Evolutionary conservation across 1,140 invertebrate species (phyloP).

Genomic region (Lepidurus apus): DNA sequence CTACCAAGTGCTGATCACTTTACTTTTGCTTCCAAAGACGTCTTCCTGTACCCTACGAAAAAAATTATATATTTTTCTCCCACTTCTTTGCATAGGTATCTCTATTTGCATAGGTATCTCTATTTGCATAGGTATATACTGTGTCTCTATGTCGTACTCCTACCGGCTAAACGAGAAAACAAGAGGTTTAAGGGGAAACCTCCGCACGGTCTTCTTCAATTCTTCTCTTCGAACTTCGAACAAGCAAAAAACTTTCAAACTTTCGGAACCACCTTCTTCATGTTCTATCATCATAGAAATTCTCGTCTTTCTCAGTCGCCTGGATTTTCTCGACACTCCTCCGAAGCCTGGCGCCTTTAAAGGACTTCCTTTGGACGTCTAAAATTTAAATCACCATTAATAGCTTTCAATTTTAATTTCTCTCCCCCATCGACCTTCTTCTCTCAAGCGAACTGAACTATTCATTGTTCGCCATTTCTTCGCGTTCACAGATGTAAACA

Average conservation of each 20-base stretch:
- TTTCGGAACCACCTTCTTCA: conserved; percentile 14
- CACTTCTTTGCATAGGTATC: not conserved
- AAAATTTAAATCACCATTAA: not conserved
- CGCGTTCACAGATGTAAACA: not conserved
- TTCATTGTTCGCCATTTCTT: not conserved
- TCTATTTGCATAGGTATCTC: too few relatives aligned
- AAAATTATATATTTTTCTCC: not conserved
- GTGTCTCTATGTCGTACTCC: not conserved
- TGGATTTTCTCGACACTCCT: not conserved
- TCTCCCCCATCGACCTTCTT: not conserved
- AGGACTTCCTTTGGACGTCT: not conserved
- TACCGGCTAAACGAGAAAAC: not conserved
- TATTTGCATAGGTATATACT: too few relatives aligned
- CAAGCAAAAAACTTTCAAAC: not conserved
- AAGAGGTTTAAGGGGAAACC: not conserved
- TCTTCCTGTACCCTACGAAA: not conserved
- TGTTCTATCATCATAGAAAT: not conserved
- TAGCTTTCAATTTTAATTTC: not conserved
- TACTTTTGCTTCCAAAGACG: not conserved
- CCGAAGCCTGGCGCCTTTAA: not conserved
- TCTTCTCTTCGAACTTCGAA: not conserved
- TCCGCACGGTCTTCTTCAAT: not conserved
- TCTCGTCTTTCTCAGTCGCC: not conserved
- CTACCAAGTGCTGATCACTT: conserved; percentile 18
- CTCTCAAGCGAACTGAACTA: not conserved